Percentiles rank a stretch among this genome's conserved stretches.
These are phyloP conservation scores for Cetoscarus ocellatus DNA, from an alignment of 2,797 vertebrate genomes.

Conservation along the genomic window DNA sequence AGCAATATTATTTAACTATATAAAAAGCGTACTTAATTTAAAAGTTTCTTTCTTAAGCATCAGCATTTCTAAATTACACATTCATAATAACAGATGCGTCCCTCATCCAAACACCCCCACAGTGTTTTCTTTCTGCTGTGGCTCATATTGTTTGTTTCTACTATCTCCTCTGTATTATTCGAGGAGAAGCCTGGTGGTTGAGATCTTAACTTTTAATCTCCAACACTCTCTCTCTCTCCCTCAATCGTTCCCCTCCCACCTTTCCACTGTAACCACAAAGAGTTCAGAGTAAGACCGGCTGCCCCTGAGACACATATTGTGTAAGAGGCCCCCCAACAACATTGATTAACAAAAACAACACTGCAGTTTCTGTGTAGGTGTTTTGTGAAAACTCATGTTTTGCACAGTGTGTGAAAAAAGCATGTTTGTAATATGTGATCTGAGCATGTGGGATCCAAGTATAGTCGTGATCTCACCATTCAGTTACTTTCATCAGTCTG, in stretches of 20 bases:
- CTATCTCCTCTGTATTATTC: constrained; percentile 5
- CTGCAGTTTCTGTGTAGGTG: constrained; percentile 40
- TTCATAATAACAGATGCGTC: constrained; percentile 5
- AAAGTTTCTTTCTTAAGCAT: background rate
- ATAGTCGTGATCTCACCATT: constrained; percentile 26
- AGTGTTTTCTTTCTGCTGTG: constrained; percentile 11
- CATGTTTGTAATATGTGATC: constrained; percentile 26
- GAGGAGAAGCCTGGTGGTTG: constrained; percentile 8
- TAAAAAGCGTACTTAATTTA: background rate
- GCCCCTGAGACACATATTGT: constrained; percentile 63
- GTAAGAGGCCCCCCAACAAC: constrained; percentile 54
- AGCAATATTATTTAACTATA: background rate
- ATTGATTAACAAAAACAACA: constrained; percentile 59
- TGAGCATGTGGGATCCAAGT: constrained; percentile 34
- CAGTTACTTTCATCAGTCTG: background rate
- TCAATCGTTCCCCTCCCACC: constrained; percentile 37
- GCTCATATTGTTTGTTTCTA: constrained; percentile 10
- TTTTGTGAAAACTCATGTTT: constrained; percentile 35
- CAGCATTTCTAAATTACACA: constrained; percentile 22
- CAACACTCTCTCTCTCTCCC: constrained; percentile 16
- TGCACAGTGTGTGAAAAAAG: constrained; percentile 22
- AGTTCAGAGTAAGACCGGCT: constrained; percentile 56
- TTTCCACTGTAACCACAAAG: constrained; percentile 49
- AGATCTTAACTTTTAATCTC: constrained; percentile 15
- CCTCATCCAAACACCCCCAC: constrained; percentile 1